Evolutionary conservation across 64 coral and sea anemone genomes (phyloP), one percentile per base, ranked within the genome.

Genomic region (Montipora capricornis): DNA sequence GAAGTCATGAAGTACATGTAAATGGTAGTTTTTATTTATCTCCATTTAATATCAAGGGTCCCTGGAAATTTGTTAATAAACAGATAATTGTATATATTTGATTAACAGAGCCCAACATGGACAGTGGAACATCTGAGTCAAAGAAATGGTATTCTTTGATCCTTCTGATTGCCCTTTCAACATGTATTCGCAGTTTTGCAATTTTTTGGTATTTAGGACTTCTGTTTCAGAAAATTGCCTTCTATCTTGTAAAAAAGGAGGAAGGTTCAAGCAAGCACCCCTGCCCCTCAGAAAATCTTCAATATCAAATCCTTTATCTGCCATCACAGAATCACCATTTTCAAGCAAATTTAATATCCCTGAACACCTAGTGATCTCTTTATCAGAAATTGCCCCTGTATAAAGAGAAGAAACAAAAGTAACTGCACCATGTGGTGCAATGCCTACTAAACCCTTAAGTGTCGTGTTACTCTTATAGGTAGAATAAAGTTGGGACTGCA

Each of bases 381-480:
- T 93, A 58, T 87, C 91, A 78, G 91, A 93, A 59, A 87, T 87
- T 44, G 71, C 84, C 20, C 82, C 82, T 69, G 57, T 93, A 66
- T 87, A 79, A 9, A 93, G 81, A n/a, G 81, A 93, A 58, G 91
- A 87, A 75, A 93, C 91, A 87, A 93, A 93, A 14, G 81, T 93
- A 66, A 87, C 68, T 17, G 91, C 91, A 61, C 91, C 82, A 83
- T 77, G 69, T 77, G 93, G 87, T 71, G 92, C 44, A 75, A 94
- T 94, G 20, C 91, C 91, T 44, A 92, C 37, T 14, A 92, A 59
- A 77, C 91, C 13, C 29, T 92, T 90, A 24, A 86, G 49, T 17
- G 90, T 92, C 29, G 90, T 92, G 62, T 92, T 92, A 77, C 91
- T 79, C 51, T 92, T 87, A 82, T 69, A 92, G 7, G 80, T 75